phyloP scores from a whole-genome alignment of 2,797 vertebrate species.

The Leptoclinus maculatus region DNA sequence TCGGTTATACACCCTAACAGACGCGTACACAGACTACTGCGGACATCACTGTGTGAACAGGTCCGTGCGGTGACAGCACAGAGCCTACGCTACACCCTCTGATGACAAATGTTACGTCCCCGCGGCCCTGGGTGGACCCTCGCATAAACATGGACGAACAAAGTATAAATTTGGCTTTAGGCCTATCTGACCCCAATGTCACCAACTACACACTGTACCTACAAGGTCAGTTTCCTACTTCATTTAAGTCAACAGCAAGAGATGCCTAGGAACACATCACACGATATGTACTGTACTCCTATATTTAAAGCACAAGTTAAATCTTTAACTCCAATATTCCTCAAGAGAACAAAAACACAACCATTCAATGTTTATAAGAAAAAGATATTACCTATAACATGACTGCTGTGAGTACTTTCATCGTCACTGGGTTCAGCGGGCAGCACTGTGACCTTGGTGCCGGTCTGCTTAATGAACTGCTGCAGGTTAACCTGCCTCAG shows the following conservation, averaged over 20 bases:
- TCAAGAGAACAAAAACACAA: background rate
- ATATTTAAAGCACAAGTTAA: background rate
- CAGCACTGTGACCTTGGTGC: constrained; percentile 96
- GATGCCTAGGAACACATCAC: background rate
- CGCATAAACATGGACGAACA: background rate
- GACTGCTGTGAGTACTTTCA: constrained; percentile 79
- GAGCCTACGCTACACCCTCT: no score
- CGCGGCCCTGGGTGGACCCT: background rate
- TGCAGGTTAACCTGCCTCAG: constrained; percentile 98
- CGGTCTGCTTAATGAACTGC: constrained; percentile 98
- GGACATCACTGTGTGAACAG: no score
- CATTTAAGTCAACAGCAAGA: constrained; percentile 6
- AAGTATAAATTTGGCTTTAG: background rate
- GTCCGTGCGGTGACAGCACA: background rate
- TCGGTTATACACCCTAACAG: background rate
- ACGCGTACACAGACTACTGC: background rate
- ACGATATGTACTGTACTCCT: background rate
- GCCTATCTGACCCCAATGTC: background rate
- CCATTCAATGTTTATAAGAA: background rate
- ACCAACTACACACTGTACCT: background rate
- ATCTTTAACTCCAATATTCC: constrained; percentile 1
- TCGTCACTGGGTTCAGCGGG: constrained; percentile 91
- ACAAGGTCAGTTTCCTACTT: background rate
- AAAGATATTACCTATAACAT: constrained; percentile 80
- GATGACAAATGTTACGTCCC: no score